Conservation (phyloP, 1,140 invertebrate genomes). For the Lordiphosa stackelbergi region DNA sequence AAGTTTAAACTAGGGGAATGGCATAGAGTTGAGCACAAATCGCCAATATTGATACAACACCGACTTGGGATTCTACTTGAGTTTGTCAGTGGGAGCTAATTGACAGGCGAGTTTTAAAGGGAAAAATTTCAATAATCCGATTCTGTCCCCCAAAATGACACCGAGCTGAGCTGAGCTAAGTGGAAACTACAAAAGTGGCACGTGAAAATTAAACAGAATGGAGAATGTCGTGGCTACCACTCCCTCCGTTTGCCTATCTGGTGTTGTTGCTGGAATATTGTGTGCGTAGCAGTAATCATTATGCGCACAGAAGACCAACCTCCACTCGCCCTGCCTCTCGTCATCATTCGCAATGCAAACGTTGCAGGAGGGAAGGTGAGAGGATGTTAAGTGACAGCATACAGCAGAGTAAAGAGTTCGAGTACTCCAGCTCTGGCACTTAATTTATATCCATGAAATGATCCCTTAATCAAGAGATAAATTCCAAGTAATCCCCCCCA, state of each 20-base stretch:
- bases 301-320: constrained; percentile 15
- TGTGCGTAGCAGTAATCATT: constrained; percentile 46
- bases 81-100: constrained; percentile 4
- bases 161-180: constrained; percentile 27
- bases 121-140: constrained; percentile 7
- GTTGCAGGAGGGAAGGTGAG: too few relatives aligned
- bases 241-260: background rate
- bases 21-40: constrained; percentile 2
- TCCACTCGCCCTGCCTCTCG: background rate
- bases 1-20: constrained; percentile 4
- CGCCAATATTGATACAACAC: constrained; percentile 11
- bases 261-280: constrained; percentile 1
- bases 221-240: constrained; percentile 6
- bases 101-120: background rate
- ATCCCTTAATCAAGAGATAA: too few relatives aligned
- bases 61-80: background rate
- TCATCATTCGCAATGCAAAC: constrained; percentile 7
- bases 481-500: too few relatives aligned
- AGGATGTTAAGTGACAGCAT: too few relatives aligned
- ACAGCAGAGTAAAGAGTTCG: too few relatives aligned
- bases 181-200: constrained; percentile 45
- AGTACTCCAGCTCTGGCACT: too few relatives aligned
- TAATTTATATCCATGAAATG: too few relatives aligned
- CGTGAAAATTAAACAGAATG: constrained; percentile 52
- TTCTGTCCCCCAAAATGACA: constrained; percentile 3